Conservation (phyloP, 2,888 invertebrate species). For the Drosophila mimica region DNA sequence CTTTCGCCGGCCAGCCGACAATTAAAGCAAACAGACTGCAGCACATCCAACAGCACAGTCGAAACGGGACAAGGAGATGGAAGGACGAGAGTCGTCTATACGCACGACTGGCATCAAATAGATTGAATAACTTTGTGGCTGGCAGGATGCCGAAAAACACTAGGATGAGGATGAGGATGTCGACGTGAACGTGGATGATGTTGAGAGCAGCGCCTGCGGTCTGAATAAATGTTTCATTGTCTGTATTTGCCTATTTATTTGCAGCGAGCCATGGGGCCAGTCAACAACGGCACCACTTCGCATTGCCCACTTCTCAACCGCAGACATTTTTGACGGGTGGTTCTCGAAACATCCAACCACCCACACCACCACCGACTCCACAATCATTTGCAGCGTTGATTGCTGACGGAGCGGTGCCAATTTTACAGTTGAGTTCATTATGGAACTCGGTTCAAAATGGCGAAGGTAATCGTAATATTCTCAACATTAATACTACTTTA, state of each 20-base stretch:
- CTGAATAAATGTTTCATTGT: conserved; percentile 59
- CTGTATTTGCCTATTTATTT: conserved; percentile 71
- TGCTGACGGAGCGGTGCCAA: conserved; percentile 54
- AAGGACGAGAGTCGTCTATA: conserved; percentile 11
- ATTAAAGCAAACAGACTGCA: conserved; percentile 63
- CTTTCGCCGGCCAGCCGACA: conserved; percentile 27
- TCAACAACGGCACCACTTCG: conserved; percentile 18
- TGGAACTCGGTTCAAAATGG: conserved; percentile 54
- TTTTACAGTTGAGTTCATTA: conserved; percentile 74
- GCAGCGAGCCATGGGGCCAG: conserved; percentile 47
- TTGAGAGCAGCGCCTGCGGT: conserved; percentile 31
- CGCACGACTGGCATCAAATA: conserved; percentile 62
- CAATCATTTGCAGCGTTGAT: conserved; percentile 12
- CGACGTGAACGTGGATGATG: not conserved
- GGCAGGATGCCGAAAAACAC: not conserved
- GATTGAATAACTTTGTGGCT: conserved; percentile 66
- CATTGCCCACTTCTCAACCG: conserved; percentile 44
- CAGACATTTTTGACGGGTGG: conserved; percentile 61
- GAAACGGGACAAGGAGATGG: conserved; percentile 1
- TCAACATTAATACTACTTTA: conserved; percentile 55
- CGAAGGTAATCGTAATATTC: conserved; percentile 55
- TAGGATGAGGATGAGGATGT: not conserved
- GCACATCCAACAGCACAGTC: conserved; percentile 57
- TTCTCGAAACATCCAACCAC: conserved; percentile 6
- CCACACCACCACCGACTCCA: not conserved